These are phyloP conservation scores for Saccostrea echinata DNA, from an alignment of 1,140 invertebrate genomes.

Conservation along the genomic window DNA sequence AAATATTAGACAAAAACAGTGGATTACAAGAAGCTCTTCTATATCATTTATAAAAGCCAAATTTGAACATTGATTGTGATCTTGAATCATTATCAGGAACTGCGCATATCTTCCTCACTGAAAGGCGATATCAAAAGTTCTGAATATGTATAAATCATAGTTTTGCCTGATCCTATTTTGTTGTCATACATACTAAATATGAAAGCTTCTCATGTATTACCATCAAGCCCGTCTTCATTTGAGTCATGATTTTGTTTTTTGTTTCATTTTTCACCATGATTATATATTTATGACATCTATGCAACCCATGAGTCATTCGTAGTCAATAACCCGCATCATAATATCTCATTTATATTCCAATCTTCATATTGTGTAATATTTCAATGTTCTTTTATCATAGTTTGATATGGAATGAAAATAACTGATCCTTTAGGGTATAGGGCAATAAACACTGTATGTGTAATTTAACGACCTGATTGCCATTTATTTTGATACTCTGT, in stretches of 20 bases:
- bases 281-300: conserved; percentile 1
- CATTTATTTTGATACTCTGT: too few species aligned
- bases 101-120: too few species aligned
- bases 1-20: too few species aligned
- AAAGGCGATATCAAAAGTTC: too few species aligned
- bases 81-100: too few species aligned
- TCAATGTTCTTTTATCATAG: conserved; percentile 3
- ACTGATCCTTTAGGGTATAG: neutral
- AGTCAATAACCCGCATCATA: conserved; percentile 5
- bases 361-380: neutral
- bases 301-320: neutral
- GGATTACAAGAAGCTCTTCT: too few species aligned
- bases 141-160: neutral
- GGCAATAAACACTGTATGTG: neutral
- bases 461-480: neutral
- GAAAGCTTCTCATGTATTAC: neutral
- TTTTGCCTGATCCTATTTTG: neutral
- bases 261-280: conserved; percentile 9
- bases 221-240: neutral
- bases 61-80: too few species aligned
- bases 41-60: too few species aligned
- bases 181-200: neutral
- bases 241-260: neutral
- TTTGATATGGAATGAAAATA: conserved; percentile 3
- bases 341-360: conserved; percentile 30